These are phyloP conservation scores for Calephelis perditalis DNA, from an alignment of 2,888 invertebrate genomes.

Conservation along the genomic window DNA sequence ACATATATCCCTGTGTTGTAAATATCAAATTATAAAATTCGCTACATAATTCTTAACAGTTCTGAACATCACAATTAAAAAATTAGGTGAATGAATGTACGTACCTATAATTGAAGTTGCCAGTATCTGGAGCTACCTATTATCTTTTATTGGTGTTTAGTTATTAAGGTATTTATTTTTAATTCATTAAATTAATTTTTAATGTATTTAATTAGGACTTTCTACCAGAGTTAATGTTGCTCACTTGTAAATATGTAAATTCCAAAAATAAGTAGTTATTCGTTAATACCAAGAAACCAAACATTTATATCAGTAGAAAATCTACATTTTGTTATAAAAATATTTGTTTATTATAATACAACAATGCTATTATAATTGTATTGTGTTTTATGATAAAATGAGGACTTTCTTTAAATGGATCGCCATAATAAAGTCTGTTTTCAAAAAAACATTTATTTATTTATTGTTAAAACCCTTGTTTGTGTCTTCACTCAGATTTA, in stretches of 20 bases:
- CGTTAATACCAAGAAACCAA: slow-evolving; percentile 74
- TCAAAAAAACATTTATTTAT: slow-evolving; percentile 46
- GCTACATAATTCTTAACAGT: slow-evolving; percentile 2
- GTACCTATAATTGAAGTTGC: slow-evolving; percentile 3
- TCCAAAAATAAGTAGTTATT: slow-evolving; percentile 62
- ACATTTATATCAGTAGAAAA: slow-evolving; percentile 67
- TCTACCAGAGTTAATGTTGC: slow-evolving; percentile 63
- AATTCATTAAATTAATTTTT: slow-evolving; percentile 41
- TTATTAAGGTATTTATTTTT: slow-evolving; percentile 58
- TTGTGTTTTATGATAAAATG: slow-evolving; percentile 60
- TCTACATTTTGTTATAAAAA: slow-evolving; percentile 70
- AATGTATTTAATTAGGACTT: slow-evolving; percentile 38
- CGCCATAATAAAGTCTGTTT: slow-evolving; percentile 72
- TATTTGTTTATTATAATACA: slow-evolving; percentile 54
- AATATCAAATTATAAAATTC: slow-evolving; percentile 3
- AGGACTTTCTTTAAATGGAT: slow-evolving; percentile 58
- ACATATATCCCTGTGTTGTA: not conserved
- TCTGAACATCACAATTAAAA: slow-evolving; percentile 1
- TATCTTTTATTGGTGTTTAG: not conserved
- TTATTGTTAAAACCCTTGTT: slow-evolving; percentile 13
- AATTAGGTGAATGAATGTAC: not conserved
- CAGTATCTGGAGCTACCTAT: slow-evolving; percentile 3
- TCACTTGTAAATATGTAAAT: slow-evolving; percentile 75
- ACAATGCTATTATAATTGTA: slow-evolving; percentile 51
- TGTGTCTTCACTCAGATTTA: slow-evolving; percentile 24